Evolutionary conservation across 1,140 invertebrate species (phyloP), one percentile per base, ranked within the genome.

Genomic region (Cotesia vestalis): DNA sequence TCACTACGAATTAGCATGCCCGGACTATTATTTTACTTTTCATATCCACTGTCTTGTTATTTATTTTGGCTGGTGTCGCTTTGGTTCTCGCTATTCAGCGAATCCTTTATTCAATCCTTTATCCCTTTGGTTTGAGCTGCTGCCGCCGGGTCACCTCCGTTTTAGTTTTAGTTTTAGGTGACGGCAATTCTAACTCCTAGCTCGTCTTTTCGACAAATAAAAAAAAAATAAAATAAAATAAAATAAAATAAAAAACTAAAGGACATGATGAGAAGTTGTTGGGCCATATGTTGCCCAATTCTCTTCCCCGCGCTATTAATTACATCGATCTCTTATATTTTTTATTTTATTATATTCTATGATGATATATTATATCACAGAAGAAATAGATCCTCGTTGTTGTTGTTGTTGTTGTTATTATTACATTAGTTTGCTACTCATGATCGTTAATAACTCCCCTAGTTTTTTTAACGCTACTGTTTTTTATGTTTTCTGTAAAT

Each of bases 201-300:
- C 77, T 55, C 74, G 38, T 38, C 62, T 60, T 64, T 62, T 27
- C 69, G 75, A 72, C 69, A 66, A 68, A 66, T 73, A 59, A 74
- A 51, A 78, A 76, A 76, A 12, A 5, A 40, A 9, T 0, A 46
- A 46, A 46, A 14, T 2, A 14, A 69, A 40, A 60, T 12, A 46
- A 9, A 71, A 34, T 63, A 20, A 63, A 34, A 71, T 20, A 17
- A 36, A 73, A 73, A 73, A 69, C 8, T 61, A 64, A 66, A 71
- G 62, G 51, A 73, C 66, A 64, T 59, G 60, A 60, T 66, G 62
- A 27, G 38, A 64, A 20, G 51, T 55, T 68, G 70, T 79, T 75
- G 75, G 77, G 77, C 82, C 84, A 85, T 85, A 85, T 85, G 84
- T 85, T 84, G 83, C 82, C 78, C 80, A 81, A 85, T 85, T 75